Percentiles rank a stretch among this genome's conserved stretches.
Evolutionary conservation across 1,140 invertebrate genomes (phyloP).

Genomic region (Trichonephila inaurata): DNA sequence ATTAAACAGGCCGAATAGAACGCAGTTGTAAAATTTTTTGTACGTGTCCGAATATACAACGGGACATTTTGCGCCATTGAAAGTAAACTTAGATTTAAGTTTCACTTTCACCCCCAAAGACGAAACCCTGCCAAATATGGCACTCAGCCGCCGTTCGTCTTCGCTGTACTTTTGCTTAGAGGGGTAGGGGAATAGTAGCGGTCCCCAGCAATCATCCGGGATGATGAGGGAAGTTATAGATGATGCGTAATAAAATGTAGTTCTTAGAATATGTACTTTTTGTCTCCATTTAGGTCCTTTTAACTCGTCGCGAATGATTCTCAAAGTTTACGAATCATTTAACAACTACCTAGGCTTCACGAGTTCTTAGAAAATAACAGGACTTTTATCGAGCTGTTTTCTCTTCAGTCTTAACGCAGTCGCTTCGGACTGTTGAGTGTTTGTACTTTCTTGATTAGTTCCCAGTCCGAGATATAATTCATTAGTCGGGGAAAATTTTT

Average conservation of each 20-base stretch:
- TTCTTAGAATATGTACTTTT: conserved; percentile 24
- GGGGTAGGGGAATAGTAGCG: conserved; percentile 16
- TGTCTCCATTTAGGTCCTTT: not conserved
- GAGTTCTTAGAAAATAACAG: conserved; percentile 20
- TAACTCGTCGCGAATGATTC: not conserved
- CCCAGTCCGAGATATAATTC: conserved; percentile 9
- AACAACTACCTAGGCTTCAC: not conserved
- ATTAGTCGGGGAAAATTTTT: not conserved
- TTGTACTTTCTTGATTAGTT: conserved; percentile 75
- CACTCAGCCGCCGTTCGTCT: not conserved
- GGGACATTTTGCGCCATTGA: not conserved
- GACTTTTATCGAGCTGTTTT: conserved; percentile 33
- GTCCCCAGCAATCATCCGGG: conserved; percentile 57
- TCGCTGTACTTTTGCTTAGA: conserved; percentile 65
- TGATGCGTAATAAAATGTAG: conserved; percentile 71
- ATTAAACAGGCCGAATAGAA: too few species aligned
- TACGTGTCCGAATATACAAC: too few species aligned
- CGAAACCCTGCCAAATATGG: conserved; percentile 23
- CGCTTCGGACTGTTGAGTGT: conserved; percentile 76
- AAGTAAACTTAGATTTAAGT: not conserved
- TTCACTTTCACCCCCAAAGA: not conserved
- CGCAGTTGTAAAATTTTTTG: too few species aligned
- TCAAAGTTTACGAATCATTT: not conserved
- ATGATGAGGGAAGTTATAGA: conserved; percentile 63
- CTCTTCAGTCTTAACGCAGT: conserved; percentile 23